These are phyloP conservation scores for Bradypodion ventrale DNA, from an alignment of 2,797 vertebrate species.

Conservation along the genomic window DNA sequence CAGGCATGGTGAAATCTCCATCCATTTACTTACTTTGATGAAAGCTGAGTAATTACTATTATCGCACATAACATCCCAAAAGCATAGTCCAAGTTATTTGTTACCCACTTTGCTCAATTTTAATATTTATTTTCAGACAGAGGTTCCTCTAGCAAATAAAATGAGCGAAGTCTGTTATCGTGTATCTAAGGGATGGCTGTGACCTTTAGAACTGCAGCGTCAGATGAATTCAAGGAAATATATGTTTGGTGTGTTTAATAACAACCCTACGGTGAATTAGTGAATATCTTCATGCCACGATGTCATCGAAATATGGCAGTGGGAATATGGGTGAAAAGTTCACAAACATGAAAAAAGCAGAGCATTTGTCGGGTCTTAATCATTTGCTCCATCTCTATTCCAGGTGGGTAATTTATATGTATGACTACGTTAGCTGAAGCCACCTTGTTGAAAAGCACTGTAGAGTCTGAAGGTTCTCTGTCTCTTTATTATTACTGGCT, in stretches of 20 bases:
- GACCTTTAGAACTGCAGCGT: conserved; percentile 55
- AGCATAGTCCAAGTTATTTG: conserved; percentile 34
- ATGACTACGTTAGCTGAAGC: conserved; percentile 49
- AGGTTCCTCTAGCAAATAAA: conserved; percentile 45
- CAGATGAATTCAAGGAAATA: conserved; percentile 55
- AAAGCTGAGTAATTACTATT: conserved; percentile 26
- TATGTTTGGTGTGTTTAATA: conserved; percentile 35
- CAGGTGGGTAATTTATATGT: conserved; percentile 12
- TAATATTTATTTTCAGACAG: conserved; percentile 28
- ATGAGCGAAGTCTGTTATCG: conserved; percentile 3
- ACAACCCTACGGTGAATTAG: conserved; percentile 14
- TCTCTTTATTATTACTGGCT: conserved; percentile 21
- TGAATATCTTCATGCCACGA: conserved; percentile 33
- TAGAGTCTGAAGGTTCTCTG: conserved; percentile 28
- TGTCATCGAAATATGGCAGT: conserved; percentile 40
- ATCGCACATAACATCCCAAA: conserved; percentile 19
- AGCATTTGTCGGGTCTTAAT: conserved; percentile 32
- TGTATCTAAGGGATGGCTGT: conserved; percentile 33
- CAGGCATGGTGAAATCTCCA: conserved; percentile 49
- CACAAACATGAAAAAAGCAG: conserved; percentile 40
- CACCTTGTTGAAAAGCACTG: conserved; percentile 42
- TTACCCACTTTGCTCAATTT: conserved; percentile 36
- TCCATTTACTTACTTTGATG: conserved; percentile 41
- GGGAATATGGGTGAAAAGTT: conserved; percentile 53
- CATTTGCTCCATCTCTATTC: conserved; percentile 26